Evolutionary conservation across 1,140 invertebrate species (phyloP).

Genomic region (Laodelphax striatellus): DNA sequence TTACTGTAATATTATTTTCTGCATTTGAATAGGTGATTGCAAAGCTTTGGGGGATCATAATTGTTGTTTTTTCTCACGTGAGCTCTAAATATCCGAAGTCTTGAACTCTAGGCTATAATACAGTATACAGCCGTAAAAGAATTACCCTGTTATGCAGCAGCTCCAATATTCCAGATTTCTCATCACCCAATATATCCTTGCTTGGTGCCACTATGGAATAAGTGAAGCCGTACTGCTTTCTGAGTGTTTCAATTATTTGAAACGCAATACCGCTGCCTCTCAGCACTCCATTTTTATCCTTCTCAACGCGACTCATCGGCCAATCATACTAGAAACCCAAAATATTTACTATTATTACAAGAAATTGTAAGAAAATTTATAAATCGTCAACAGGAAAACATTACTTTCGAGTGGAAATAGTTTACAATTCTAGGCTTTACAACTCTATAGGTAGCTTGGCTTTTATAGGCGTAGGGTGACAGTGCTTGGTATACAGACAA

Average conservation of each 20-base stretch:
- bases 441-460: neutral
- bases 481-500: too few relatives aligned
- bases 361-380: too few relatives aligned
- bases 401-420: too few relatives aligned
- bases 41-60: too few relatives aligned
- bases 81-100: too few relatives aligned
- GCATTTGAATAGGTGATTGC: too few relatives aligned
- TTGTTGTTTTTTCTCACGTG: too few relatives aligned
- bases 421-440: neutral
- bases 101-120: too few relatives aligned
- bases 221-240: slow-evolving; percentile 55
- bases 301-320: slow-evolving; percentile 41
- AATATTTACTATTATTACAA: neutral
- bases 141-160: slow-evolving; percentile 44
- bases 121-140: too few relatives aligned
- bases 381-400: too few relatives aligned
- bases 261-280: slow-evolving; percentile 57
- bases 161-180: slow-evolving; percentile 45
- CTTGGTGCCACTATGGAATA: slow-evolving; percentile 50
- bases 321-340: slow-evolving; percentile 37
- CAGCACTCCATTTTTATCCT: slow-evolving; percentile 38
- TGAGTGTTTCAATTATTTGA: slow-evolving; percentile 52
- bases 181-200: slow-evolving; percentile 40
- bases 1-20: too few relatives aligned
- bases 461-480: neutral